phyloP scores from a whole-genome alignment of 2,113 vertebrate genomes.

The Motacilla tschutschensis region DNA sequence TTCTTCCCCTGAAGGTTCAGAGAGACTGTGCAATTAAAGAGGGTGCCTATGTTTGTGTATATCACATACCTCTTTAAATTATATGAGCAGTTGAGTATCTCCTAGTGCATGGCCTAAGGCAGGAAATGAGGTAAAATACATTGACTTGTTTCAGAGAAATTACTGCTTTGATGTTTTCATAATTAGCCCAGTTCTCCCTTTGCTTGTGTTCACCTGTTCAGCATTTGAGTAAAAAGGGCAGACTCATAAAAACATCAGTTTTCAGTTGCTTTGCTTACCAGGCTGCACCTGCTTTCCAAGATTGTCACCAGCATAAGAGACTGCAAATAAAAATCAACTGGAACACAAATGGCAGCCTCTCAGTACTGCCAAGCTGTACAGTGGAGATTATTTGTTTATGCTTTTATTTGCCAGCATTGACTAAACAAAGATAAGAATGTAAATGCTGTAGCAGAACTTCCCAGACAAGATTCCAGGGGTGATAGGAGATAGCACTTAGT shows the following conservation, averaged over 20 bases:
- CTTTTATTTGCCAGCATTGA: slow-evolving; percentile 18
- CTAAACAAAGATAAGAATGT: slow-evolving; percentile 19
- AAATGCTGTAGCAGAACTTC: slow-evolving; percentile 22
- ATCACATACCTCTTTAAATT: background rate
- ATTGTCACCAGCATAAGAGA: background rate
- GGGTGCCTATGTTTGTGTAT: background rate
- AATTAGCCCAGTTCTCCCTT: background rate
- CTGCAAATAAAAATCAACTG: slow-evolving; percentile 8
- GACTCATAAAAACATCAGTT: background rate
- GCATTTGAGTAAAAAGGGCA: background rate
- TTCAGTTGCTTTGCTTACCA: background rate
- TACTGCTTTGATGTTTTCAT: background rate
- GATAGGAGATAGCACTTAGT: background rate
- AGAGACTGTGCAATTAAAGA: background rate
- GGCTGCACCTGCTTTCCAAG: background rate
- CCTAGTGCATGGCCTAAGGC: background rate
- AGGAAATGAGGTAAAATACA: slow-evolving; percentile 15
- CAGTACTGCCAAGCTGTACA: background rate
- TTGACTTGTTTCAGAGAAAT: background rate
- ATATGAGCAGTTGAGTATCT: background rate
- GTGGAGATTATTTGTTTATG: slow-evolving; percentile 25
- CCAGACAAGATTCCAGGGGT: background rate
- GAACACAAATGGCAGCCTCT: background rate
- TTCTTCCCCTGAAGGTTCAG: background rate
- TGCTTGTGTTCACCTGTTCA: background rate